Base-by-base conservation (phyloP, 2,113 vertebrate genomes). In the Nycticorax nycticorax region DNA sequence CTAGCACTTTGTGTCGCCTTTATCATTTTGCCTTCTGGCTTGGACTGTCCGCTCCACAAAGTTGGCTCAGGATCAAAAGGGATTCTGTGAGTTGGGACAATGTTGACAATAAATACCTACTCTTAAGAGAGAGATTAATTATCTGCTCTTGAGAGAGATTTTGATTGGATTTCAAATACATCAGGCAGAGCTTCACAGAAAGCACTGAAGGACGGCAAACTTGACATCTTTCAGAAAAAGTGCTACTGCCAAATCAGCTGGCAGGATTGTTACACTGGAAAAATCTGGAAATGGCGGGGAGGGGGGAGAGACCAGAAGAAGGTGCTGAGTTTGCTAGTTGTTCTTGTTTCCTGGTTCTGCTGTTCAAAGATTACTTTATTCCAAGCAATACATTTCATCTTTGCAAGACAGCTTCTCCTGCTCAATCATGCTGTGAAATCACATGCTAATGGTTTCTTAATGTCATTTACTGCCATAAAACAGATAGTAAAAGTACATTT, bases 381-480 rank as follows among this genome's bases (percentile, higher is more conserved):
- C 52, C 57, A 67, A 78, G 41, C 26, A 41, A 48, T 41, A 45
- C 18, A 14, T 69, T 92, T 68, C 15, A 50, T 87, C 77, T 68
- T 79, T 62, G 72, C 41, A 76, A 84, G 85, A 39, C 57, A 76
- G 52, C 21, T 80, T 80, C 18, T 93, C n/a, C 24, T 72, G 74
- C n/a, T 53, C 73, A 92, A 69, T 95, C 89, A 52, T 43, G 63
- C 57, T 88, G 57, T 83, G 87, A 94, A 95, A 93, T 95, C 71
- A 53, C 73, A 63, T 69, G 72, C 53, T 96, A 95, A 96, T 93
- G 57, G 4, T 7, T 92, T 91, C 93, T 89, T 73, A 67, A 73
- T 88, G 67, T 79, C 73, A 47, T 88, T 91, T 85, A 92, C 81
- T 95, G 63, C 83, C 75, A 62, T 96, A 95, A 93, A 95, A 87